phyloP scores from a whole-genome alignment of 2,888 invertebrate genomes.

The Eulithis prunata region DNA sequence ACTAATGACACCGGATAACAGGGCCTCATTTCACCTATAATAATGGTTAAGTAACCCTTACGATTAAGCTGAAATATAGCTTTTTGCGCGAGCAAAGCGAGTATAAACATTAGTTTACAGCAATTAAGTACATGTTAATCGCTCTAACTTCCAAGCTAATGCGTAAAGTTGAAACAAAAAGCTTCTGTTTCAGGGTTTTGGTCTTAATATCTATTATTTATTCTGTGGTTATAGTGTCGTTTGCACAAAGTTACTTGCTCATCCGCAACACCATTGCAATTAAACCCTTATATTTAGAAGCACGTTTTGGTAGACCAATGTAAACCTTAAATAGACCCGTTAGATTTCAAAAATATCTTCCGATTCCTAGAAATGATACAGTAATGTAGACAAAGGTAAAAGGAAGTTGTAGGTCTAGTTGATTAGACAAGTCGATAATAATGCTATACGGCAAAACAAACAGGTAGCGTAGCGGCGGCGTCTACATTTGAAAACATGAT shows the following conservation, averaged over 20 bases:
- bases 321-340: no score
- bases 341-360: no score
- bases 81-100: constrained; percentile 30
- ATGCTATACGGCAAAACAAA: constrained; percentile 6
- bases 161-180: constrained; percentile 44
- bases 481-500: constrained; percentile 8
- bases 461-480: constrained; percentile 5
- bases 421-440: background rate
- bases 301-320: no score
- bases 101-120: constrained; percentile 43
- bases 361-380: no score
- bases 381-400: background rate
- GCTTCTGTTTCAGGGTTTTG: constrained; percentile 35
- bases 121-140: constrained; percentile 45
- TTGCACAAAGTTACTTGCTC: constrained; percentile 17
- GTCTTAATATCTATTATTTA: constrained; percentile 26
- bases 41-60: constrained; percentile 21
- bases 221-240: constrained; percentile 23
- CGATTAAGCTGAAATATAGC: constrained; percentile 31
- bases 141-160: constrained; percentile 43
- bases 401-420: background rate
- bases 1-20: constrained; percentile 12
- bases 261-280: constrained; percentile 14
- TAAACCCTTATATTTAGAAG: constrained; percentile 11
- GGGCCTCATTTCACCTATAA: constrained; percentile 16